Evolutionary conservation across 2,113 vertebrate genomes (phyloP).

Genomic region (Mugil cephalus): DNA sequence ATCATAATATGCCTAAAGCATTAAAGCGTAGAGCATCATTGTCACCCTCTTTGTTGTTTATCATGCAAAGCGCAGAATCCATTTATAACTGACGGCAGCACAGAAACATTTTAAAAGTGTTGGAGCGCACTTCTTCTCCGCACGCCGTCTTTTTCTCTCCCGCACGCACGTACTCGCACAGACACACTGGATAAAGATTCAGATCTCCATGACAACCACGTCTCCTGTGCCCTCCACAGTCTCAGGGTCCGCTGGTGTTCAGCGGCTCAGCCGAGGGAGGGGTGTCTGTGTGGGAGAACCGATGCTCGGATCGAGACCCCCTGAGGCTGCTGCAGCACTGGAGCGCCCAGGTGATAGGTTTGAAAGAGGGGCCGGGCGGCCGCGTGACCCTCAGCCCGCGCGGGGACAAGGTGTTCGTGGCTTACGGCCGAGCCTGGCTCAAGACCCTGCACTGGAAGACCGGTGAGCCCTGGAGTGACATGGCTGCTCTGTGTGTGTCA

Average conservation of each 20-base stretch:
- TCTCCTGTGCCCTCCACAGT: slow-evolving; percentile 73
- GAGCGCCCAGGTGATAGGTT: slow-evolving; percentile 78
- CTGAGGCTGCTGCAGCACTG: slow-evolving; percentile 78
- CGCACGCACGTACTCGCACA: slow-evolving; percentile 11
- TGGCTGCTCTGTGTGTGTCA: slow-evolving; percentile 4
- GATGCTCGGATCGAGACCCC: slow-evolving; percentile 64
- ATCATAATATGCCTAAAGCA: slow-evolving; percentile 68
- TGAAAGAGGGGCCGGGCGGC: slow-evolving; percentile 52
- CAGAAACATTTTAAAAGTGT: slow-evolving; percentile 55
- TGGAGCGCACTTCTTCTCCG: slow-evolving; percentile 26
- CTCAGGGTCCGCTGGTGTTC: slow-evolving; percentile 87
- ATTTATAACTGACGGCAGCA: slow-evolving; percentile 53
- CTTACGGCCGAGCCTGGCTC: slow-evolving; percentile 80
- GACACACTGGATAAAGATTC: slow-evolving; percentile 49
- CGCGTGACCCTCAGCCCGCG: slow-evolving; percentile 81
- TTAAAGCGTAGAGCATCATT: slow-evolving; percentile 63
- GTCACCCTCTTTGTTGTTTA: slow-evolving; percentile 65
- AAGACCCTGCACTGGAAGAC: slow-evolving; percentile 84
- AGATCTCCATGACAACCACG: slow-evolving; percentile 76
- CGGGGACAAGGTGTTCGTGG: slow-evolving; percentile 81
- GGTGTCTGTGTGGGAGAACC: slow-evolving; percentile 84
- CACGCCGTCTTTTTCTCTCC: background rate
- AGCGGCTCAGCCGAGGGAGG: slow-evolving; percentile 82
- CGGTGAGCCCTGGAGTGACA: slow-evolving; percentile 65
- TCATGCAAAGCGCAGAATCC: slow-evolving; percentile 63